These are phyloP conservation scores for Sialis fuliginosa DNA, from an alignment of 2,888 invertebrate genomes.

Conservation along the genomic window DNA sequence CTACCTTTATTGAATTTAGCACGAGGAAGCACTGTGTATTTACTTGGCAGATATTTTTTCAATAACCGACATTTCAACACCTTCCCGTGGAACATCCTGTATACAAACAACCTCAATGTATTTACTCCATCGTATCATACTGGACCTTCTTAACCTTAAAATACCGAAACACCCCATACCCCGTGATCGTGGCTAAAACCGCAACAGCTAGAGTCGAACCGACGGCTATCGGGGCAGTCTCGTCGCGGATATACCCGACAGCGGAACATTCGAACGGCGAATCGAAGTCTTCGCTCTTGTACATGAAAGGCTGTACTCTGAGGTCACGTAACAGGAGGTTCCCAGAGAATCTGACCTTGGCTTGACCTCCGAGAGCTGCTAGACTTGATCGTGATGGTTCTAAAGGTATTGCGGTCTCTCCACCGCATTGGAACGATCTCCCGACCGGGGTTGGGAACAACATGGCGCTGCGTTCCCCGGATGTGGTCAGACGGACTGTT, in stretches of 20 bases:
- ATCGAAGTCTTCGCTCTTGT: conserved; percentile 56
- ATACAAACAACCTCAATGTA: too few species aligned
- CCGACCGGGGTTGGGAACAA: conserved; percentile 76
- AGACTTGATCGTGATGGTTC: conserved; percentile 21
- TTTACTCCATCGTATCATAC: conserved; percentile 79
- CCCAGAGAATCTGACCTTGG: conserved; percentile 18
- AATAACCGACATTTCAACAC: too few species aligned
- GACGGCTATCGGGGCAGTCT: conserved; percentile 69
- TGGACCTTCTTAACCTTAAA: conserved; percentile 80
- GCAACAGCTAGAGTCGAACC: conserved; percentile 71
- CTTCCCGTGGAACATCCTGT: too few species aligned
- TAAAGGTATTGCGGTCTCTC: conserved; percentile 48
- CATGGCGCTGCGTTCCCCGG: conserved; percentile 35
- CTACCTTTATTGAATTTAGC: too few species aligned
- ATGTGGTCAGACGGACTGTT: conserved; percentile 33
- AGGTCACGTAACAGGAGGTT: conserved; percentile 47
- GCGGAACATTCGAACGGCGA: conserved; percentile 47
- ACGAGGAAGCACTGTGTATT: too few species aligned
- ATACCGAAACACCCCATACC: conserved; percentile 73
- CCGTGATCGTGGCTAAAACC: conserved; percentile 62
- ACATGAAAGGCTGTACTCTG: conserved; percentile 77
- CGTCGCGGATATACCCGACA: conserved; percentile 43
- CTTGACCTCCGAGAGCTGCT: not conserved
- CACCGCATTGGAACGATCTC: conserved; percentile 61
- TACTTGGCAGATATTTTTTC: too few species aligned